Evolutionary conservation across 1,140 invertebrate genomes (phyloP).

Genomic region (Apis cerana): DNA sequence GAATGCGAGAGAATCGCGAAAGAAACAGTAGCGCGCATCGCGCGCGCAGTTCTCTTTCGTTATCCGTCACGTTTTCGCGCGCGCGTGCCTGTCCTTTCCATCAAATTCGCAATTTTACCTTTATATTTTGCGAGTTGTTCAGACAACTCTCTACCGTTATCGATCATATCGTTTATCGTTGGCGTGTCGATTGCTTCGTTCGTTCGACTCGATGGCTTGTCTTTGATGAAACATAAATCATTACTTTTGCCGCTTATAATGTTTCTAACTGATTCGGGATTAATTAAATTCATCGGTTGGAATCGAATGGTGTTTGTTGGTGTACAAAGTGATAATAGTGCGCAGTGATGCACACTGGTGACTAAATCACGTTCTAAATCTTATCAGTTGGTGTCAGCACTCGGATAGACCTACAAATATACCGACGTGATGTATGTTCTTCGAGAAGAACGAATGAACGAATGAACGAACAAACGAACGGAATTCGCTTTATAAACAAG

Average conservation of each 20-base stretch:
- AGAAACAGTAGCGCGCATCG: not conserved
- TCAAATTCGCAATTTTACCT: not conserved
- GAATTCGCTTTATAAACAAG: not conserved
- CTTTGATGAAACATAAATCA: not conserved
- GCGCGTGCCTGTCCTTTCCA: not conserved
- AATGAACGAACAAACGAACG: too few relatives aligned
- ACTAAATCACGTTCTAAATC: not conserved
- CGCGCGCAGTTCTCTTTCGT: slow-evolving; percentile 21
- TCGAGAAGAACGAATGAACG: too few relatives aligned
- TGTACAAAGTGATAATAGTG: not conserved
- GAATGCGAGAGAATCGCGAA: slow-evolving; percentile 27
- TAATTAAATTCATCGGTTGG: too few relatives aligned
- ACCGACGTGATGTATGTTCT: too few relatives aligned
- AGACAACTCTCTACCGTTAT: not conserved
- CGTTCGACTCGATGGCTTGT: not conserved
- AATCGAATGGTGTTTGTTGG: not conserved
- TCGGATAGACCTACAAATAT: too few relatives aligned
- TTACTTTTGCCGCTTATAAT: not conserved
- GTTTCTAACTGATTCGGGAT: not conserved
- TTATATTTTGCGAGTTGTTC: not conserved
- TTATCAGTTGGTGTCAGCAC: not conserved
- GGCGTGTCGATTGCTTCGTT: not conserved
- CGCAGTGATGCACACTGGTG: not conserved
- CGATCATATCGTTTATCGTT: too few relatives aligned
- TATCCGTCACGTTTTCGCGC: not conserved